Conservation (phyloP, 1,140 invertebrate genomes). For the Rhopalosiphum maidis region DNA sequence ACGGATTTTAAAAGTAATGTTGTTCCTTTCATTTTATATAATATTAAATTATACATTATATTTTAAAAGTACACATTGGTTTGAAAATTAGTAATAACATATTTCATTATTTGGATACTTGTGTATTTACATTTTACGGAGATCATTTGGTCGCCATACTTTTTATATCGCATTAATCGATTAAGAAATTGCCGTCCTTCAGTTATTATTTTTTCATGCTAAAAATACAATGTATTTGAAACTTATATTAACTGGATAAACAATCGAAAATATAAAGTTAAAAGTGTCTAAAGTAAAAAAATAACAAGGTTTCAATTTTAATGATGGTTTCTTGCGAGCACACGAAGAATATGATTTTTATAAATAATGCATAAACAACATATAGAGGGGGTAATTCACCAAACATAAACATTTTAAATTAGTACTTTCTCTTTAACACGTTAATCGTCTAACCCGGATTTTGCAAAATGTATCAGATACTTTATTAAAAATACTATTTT, state of each 20-base stretch:
- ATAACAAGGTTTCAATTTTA: neutral
- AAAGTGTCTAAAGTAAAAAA: neutral
- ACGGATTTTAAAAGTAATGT: neutral
- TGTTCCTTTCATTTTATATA: neutral
- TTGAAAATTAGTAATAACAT: neutral
- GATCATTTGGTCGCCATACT: neutral
- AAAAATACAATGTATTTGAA: neutral
- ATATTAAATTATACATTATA: neutral
- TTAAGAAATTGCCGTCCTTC: neutral
- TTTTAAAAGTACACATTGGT: neutral
- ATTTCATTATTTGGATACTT: neutral
- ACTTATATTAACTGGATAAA: neutral
- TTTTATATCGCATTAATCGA: neutral
- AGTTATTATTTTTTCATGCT: neutral
- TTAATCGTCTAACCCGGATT: too few relatives aligned
- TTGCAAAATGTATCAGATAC: too few relatives aligned
- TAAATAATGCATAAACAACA: neutral
- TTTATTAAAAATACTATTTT: too few relatives aligned
- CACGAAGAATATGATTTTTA: neutral
- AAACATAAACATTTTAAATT: too few relatives aligned
- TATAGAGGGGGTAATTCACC: too few relatives aligned
- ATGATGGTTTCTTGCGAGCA: neutral
- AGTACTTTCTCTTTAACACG: too few relatives aligned
- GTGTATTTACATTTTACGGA: too few relatives aligned
- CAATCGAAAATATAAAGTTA: neutral